phyloP scores from a whole-genome alignment of 2,888 invertebrate species.

The Lochmaea crataegi region DNA sequence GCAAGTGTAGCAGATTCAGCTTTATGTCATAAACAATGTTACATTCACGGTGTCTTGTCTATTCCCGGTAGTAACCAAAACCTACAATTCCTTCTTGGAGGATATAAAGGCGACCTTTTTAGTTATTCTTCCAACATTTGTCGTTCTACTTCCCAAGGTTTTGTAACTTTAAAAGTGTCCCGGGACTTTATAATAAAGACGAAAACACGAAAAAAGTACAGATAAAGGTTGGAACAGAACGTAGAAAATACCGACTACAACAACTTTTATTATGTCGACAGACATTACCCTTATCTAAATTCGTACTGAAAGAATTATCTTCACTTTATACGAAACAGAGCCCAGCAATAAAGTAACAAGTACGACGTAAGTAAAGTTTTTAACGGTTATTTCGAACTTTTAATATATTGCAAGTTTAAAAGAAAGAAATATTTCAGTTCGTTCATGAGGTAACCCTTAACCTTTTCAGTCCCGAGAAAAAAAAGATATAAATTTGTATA shows the following conservation, averaged over 20 bases:
- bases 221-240: slow-evolving; percentile 18
- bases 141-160: slow-evolving; percentile 2
- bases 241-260: slow-evolving; percentile 16
- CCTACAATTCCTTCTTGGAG: not conserved
- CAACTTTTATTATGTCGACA: slow-evolving; percentile 24
- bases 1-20: not conserved
- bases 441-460: too few relatives aligned
- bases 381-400: not conserved
- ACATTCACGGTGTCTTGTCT: not conserved
- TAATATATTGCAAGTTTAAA: not conserved
- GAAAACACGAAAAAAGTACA: slow-evolving; percentile 16
- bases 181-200: slow-evolving; percentile 16
- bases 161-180: slow-evolving; percentile 22
- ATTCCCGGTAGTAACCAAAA: not conserved
- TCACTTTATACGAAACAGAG: slow-evolving; percentile 7
- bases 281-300: slow-evolving; percentile 24
- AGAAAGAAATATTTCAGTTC: not conserved
- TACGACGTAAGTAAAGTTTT: slow-evolving; percentile 9
- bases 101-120: slow-evolving; percentile 4
- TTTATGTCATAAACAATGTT: not conserved
- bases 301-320: slow-evolving; percentile 11
- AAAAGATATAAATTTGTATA: too few relatives aligned
- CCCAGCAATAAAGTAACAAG: slow-evolving; percentile 16
- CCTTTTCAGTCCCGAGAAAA: too few relatives aligned
- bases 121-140: slow-evolving; percentile 6